A percentile compares a stretch with the other conserved stretches of the same genome.
These are phyloP conservation scores for Arenaria interpres DNA, from an alignment of 2,113 vertebrate genomes.

Conservation along the genomic window DNA sequence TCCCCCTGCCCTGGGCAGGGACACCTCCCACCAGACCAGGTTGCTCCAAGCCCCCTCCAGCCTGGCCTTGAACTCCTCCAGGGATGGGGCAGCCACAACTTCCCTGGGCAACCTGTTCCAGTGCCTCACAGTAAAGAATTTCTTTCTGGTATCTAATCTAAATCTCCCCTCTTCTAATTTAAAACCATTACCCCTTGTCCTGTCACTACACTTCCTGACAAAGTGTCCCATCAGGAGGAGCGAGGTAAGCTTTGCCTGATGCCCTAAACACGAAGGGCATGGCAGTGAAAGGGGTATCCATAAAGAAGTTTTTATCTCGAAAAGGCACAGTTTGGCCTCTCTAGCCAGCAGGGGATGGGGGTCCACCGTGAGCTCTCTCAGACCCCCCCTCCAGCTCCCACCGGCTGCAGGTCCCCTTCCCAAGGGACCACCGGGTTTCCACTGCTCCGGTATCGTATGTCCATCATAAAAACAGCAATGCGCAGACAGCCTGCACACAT, in stretches of 20 bases:
- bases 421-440: fast-evolving
- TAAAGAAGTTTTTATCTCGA: fast-evolving
- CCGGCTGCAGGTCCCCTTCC: background rate
- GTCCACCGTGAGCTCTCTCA: fast-evolving
- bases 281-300: background rate
- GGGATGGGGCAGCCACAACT: no score
- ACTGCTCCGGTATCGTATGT: fast-evolving
- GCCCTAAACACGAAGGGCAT: background rate
- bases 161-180: no score
- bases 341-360: fast-evolving
- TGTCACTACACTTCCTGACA: no score
- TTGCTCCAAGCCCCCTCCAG: no score
- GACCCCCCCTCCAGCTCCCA: background rate
- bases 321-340: background rate
- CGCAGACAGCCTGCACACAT: background rate
- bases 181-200: no score
- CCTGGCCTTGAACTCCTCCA: no score
- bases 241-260: background rate
- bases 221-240: background rate
- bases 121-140: no score
- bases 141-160: no score
- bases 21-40: no score
- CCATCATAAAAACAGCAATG: fast-evolving
- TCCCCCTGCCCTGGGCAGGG: no score
- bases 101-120: no score